Conservation (phyloP, 2,888 invertebrate species). For the Griposia aprilina region DNA sequence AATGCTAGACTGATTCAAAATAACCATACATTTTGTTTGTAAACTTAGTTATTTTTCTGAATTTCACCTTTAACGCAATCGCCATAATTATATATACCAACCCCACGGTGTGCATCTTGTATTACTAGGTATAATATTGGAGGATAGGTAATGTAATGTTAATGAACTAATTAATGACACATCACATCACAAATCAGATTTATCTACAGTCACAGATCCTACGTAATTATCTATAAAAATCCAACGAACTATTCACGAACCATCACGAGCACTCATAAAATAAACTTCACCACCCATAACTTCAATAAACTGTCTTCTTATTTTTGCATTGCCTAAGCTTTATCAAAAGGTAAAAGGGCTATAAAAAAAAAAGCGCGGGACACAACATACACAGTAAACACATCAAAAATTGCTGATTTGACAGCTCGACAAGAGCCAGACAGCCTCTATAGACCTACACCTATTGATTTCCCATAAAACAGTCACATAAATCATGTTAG, state of each 20-base stretch:
- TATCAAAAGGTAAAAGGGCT: background rate
- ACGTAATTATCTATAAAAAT: background rate
- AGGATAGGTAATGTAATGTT: background rate
- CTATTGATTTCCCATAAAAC: constrained; percentile 80
- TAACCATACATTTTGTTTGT: too few species aligned
- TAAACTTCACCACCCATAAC: background rate
- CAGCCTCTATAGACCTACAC: constrained; percentile 11
- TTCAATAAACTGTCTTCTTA: constrained; percentile 15
- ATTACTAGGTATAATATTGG: background rate
- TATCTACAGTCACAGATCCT: background rate
- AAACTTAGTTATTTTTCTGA: background rate
- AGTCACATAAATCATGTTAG: constrained; percentile 72
- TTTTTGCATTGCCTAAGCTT: background rate
- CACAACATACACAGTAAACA: constrained; percentile 3
- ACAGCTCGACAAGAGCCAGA: constrained; percentile 48
- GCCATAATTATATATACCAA: background rate
- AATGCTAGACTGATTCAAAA: too few species aligned
- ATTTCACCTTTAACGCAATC: background rate
- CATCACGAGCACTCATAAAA: background rate
- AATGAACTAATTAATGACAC: too few species aligned
- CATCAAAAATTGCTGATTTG: constrained; percentile 56
- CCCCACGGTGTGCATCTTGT: background rate
- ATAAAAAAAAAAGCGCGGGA: constrained; percentile 29
- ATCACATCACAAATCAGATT: background rate
- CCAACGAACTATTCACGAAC: background rate